Base-by-base conservation (phyloP, 1,140 invertebrate species). In the Dendroctonus valens region DNA sequence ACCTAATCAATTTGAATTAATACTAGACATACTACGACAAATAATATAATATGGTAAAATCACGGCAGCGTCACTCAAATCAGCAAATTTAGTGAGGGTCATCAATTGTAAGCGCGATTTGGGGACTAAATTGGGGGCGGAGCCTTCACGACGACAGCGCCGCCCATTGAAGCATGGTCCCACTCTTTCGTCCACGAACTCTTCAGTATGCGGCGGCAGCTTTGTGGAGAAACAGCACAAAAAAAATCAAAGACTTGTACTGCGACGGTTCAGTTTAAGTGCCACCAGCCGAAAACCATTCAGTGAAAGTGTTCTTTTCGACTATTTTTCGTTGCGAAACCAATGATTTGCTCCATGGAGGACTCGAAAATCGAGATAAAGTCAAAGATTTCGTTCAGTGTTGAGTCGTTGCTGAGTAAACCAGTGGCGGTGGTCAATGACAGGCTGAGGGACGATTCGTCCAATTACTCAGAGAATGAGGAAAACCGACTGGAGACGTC, bases 361-460 rank as follows among this genome's bases (percentile, higher is more conserved):
- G 73, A 77, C 42, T 73, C 75, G 14, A 77, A 77, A 70, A 75
- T 75, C 14, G 74, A 76, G 59, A 71, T 77, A 37, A 78, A 77
- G 63, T 68, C 75, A 11, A 79, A 79, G 59, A 77, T 79, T 50
- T 77, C 76, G 12, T 79, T 79, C 67, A 79, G 77, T 72, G 77
- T 79, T 3, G 77, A 79, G 65, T 77, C 77, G 6, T 65, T 79
- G 3, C 70, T 68, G 41, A 69, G 60, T 37, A 71, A 73, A 51
- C 37, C 44, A 42, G 51, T 55, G 7, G 12, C 52, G 38, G 39
- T 67, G 4, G 15, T 63, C n/a, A 68, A 69, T 5, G 67, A 71
- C 14, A 54, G 62, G 14, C n/a, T 71, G 26, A 63, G 66, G 41
- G 70, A 73, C 49, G 66, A 68, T 38, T 46, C 40, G 6, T 57